Percentiles rank a stretch among this genome's conserved stretches.
Conservation (phyloP, 1,140 invertebrate genomes). For the Arctopsyche grandis region DNA sequence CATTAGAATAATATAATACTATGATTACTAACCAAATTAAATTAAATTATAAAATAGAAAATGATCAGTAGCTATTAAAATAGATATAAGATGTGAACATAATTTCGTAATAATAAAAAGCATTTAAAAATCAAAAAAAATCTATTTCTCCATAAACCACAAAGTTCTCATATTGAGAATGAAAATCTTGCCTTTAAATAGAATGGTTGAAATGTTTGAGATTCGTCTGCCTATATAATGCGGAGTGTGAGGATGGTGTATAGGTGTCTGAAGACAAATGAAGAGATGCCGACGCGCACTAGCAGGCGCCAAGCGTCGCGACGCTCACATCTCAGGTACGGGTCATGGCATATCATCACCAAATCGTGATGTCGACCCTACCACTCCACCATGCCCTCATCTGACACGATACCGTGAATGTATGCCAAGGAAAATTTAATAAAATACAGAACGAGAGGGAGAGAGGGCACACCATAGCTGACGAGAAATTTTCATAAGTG, state of each 20-base stretch:
- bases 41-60: too few species aligned
- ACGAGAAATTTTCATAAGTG: neutral
- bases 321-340: slow-evolving; percentile 34
- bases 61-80: too few species aligned
- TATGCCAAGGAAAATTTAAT: slow-evolving; percentile 20
- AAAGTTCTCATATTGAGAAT: too few species aligned
- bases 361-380: slow-evolving; percentile 26
- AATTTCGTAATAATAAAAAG: too few species aligned
- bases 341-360: slow-evolving; percentile 26
- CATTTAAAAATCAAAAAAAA: too few species aligned
- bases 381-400: neutral
- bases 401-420: neutral
- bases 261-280: slow-evolving; percentile 49
- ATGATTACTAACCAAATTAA: too few species aligned
- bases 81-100: too few species aligned
- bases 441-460: neutral
- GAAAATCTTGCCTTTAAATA: neutral
- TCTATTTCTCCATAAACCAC: too few species aligned
- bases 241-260: neutral
- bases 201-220: neutral
- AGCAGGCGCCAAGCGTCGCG: slow-evolving; percentile 39
- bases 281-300: slow-evolving; percentile 46
- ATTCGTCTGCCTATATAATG: neutral
- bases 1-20: too few species aligned
- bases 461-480: neutral